Conservation (phyloP, 2,888 invertebrate species). For the Lepidochitona cinerea region DNA sequence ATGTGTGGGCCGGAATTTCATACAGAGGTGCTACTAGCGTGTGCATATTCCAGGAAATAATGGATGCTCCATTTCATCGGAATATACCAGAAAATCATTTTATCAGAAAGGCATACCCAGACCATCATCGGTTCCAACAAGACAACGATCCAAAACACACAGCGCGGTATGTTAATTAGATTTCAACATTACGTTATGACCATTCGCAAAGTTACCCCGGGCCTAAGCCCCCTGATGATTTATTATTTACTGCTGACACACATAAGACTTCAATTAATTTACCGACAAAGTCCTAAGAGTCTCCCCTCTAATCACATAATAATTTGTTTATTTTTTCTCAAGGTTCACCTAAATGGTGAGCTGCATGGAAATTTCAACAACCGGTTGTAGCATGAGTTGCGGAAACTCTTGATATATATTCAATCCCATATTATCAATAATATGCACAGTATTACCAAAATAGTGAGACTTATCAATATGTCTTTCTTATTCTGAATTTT, state of each 20-base stretch:
- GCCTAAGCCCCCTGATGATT: not conserved
- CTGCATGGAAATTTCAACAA: not conserved
- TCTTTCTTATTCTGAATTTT: not conserved
- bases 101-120: not conserved
- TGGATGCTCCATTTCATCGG: not conserved
- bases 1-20: not conserved
- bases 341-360: no score
- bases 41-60: not conserved
- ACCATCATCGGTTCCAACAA: not conserved
- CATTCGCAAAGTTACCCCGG: no score
- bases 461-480: not conserved
- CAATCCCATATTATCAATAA: no score
- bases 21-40: not conserved
- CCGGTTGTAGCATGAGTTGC: no score
- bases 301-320: no score
- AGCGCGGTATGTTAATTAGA: no score
- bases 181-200: no score
- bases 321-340: no score
- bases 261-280: not conserved
- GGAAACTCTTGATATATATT: no score
- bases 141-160: conserved; percentile 2
- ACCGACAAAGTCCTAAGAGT: not conserved
- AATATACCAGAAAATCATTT: not conserved
- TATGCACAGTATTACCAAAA: no score
- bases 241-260: not conserved